Evolutionary conservation across 1,140 invertebrate genomes (phyloP).

Genomic region (Berghia stephanieae): DNA sequence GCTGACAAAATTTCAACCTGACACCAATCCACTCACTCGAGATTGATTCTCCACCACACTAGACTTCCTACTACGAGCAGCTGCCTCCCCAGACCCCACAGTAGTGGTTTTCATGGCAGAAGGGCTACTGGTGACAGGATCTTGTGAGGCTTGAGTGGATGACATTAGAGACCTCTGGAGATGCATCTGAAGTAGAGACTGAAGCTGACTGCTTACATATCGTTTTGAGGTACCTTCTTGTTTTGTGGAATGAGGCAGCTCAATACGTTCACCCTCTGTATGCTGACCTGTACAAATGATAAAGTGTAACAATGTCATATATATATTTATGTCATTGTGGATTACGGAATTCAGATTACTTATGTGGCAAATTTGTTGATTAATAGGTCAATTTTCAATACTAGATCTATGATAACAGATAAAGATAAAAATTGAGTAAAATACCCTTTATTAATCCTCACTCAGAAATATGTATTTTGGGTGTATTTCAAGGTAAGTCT

Average conservation of each 20-base stretch:
- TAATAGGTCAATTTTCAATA: neutral
- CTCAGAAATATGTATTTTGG: no score
- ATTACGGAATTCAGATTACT: neutral
- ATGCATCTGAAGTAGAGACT: slow-evolving; percentile 38
- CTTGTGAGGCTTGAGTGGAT: slow-evolving; percentile 20
- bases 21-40: no score
- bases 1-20: no score
- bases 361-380: neutral
- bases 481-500: no score
- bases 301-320: no score
- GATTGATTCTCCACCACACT: no score
- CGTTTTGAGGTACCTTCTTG: slow-evolving; percentile 28
- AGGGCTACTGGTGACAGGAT: neutral
- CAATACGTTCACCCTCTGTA: slow-evolving; percentile 33
- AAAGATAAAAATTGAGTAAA: neutral
- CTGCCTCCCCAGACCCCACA: neutral
- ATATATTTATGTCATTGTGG: no score
- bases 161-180: slow-evolving; percentile 29
- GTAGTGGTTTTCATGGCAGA: neutral
- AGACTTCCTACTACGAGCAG: no score
- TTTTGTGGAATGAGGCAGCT: slow-evolving; percentile 41
- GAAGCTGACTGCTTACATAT: slow-evolving; percentile 36
- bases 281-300: slow-evolving; percentile 26
- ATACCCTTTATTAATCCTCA: neutral
- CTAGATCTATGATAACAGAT: neutral